These are phyloP conservation scores for Portevinia maculata DNA, from an alignment of 2,888 invertebrate species.

Conservation along the genomic window DNA sequence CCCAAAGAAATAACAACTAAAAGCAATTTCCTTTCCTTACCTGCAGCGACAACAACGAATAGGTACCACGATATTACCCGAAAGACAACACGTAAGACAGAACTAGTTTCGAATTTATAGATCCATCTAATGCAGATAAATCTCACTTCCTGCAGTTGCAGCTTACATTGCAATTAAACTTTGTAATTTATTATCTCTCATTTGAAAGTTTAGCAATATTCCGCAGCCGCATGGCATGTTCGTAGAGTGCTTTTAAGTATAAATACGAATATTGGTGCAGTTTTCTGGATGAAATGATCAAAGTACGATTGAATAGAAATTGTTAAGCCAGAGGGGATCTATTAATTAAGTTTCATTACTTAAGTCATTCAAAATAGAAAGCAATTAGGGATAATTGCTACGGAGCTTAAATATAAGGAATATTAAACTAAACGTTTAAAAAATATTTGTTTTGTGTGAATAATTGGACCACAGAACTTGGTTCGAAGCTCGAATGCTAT, in stretches of 20 bases:
- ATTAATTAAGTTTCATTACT: too few relatives aligned
- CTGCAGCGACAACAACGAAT: constrained; percentile 37
- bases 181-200: constrained; percentile 55
- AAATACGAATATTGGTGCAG: neutral
- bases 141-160: constrained; percentile 40
- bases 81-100: constrained; percentile 29
- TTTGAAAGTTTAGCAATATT: constrained; percentile 21
- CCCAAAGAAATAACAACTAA: constrained; percentile 46
- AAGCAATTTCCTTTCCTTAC: constrained; percentile 60
- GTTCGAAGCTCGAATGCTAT: too few relatives aligned
- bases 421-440: too few relatives aligned
- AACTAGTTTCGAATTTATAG: constrained; percentile 54
- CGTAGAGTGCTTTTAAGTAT: neutral
- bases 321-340: too few relatives aligned
- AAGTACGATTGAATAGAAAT: neutral
- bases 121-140: constrained; percentile 56
- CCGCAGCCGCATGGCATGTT: neutral
- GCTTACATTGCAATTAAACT: constrained; percentile 61
- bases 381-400: too few relatives aligned
- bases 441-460: too few relatives aligned
- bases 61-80: neutral
- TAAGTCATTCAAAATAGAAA: too few relatives aligned
- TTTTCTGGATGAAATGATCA: neutral
- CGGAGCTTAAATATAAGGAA: too few relatives aligned
- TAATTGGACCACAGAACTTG: too few relatives aligned